Base-by-base conservation (phyloP, 2,888 invertebrate species). In the Saturnia japonica region DNA sequence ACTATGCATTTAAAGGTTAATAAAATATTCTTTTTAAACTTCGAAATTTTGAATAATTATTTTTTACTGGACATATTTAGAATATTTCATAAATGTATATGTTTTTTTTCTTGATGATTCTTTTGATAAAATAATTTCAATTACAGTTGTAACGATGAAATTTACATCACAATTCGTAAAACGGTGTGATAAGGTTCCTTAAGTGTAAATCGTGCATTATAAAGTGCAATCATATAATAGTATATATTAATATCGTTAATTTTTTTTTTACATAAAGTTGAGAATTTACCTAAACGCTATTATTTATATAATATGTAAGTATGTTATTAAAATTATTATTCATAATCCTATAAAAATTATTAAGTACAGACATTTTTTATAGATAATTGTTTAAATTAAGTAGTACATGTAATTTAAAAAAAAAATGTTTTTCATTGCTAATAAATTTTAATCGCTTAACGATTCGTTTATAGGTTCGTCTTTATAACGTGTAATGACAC, bases 181-280 rank as follows among this genome's bases (percentile, higher is more conserved):
- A 60, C 57, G 57, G 25, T 28, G 57, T 60, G 57, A 28, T 28
- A 60, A 60, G 25, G 28, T 60, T 60, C 25, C 25, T 60, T 60
- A 28, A 28, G 25, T 60, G 57, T 60, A 28, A 60, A 60, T 8
- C 28, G 57, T 60, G 57, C 57, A 60, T 60, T 60, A 60, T 25
- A 28, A 28, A 60, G 57, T 60, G 57, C 57, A 60, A 60, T 60
- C 57, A 6, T 60, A 14, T 60, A 60, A 14, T 60, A 60, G 25
- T 28, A 28, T 14, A 60, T 60, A 60, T 28, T 12, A 60, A 14
- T 54, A 54, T 60, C 16, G 14, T 60, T 60, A 28, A 14, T 28
- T 60, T 28, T 28, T 60, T 28, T 28, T 60, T 28, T 28, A 60
- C 14, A 60, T 45, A 45, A 54, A 57, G 68, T 68, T 60, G 28